These are phyloP conservation scores for Tetramorium alpestre DNA, from an alignment of 1,140 invertebrate genomes.

Conservation along the genomic window DNA sequence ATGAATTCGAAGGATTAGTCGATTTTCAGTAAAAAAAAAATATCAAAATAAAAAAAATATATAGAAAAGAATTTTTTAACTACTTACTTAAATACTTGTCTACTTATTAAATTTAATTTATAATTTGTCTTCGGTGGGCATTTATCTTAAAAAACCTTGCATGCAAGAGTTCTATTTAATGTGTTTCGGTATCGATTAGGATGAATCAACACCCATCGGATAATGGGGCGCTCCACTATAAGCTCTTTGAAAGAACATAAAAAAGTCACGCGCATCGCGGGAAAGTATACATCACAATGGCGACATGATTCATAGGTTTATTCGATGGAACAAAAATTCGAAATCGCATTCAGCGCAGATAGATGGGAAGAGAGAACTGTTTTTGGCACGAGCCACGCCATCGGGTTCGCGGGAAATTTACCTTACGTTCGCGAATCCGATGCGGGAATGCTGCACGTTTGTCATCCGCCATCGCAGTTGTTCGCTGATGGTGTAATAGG, in stretches of 20 bases:
- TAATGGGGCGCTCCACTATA: not conserved
- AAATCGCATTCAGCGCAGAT: not conserved
- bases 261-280: not conserved
- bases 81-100: not conserved
- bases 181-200: not conserved
- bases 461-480: constrained; percentile 84
- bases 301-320: not conserved
- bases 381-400: not conserved
- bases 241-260: not conserved
- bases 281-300: not conserved
- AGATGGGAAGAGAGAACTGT: not conserved
- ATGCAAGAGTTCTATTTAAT: not conserved
- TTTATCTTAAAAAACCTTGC: not conserved
- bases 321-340: not conserved
- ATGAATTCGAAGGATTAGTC: not conserved
- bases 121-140: not conserved
- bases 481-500: constrained; percentile 78
- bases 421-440: constrained; percentile 82
- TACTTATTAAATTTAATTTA: not conserved
- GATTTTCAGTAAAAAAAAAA: not conserved
- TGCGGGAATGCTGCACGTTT: constrained; percentile 81
- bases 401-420: constrained; percentile 65
- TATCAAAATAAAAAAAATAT: not conserved
- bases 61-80: not conserved
- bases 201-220: not conserved